Evolutionary conservation across 2,888 invertebrate species (phyloP), one percentile per base, ranked within the genome.

Genomic region (Drosophila infuscata): DNA sequence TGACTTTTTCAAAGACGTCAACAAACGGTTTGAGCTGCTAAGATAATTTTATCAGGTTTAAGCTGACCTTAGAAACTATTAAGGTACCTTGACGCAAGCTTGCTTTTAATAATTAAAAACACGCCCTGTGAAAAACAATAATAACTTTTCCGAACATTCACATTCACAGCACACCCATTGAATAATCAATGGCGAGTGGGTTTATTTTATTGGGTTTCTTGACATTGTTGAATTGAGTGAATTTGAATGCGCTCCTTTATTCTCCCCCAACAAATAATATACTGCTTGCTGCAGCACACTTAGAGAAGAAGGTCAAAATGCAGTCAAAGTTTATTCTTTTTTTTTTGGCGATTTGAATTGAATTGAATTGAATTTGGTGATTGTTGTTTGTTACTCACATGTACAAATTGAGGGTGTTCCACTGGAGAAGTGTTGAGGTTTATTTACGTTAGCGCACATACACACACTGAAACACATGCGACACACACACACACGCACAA

Each of bases 391-490:
- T 52, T 66, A 84, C 84, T 84, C 87, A 84, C 84, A 86, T 84
- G 89, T 68, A 80, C 57, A 77, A 88, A 63, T 83, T 77, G 65
- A 74, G 70, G 77, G 63, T 80, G 81, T 67, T 70, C 64, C 54
- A 71, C 56, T 68, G 48, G 33, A 54, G 38, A 63, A 61, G 43
- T 75, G 54, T 79, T 71, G 25, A 78, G 84, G 89, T 84, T 88
- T 84, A 84, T 84, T 84, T 84, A 84, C 89, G 87, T 84, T 86
- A 74, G 48, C 59, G 54, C 82, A 58, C 76, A 64, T 63, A 52
- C 54, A 61, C 43, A 60, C 49, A 48, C 52, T 35, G 30, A 56
- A 41, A 36, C 54, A 62, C 67, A 64, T 63, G 56, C 66, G 57
- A 43, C 38, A 57, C 65, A 54, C 70, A 54, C 66, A 56, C 36